Percentiles rank a stretch among this genome's conserved stretches.
These are phyloP conservation scores for Geotria australis DNA, from an alignment of 2,797 vertebrate genomes.

Conservation along the genomic window DNA sequence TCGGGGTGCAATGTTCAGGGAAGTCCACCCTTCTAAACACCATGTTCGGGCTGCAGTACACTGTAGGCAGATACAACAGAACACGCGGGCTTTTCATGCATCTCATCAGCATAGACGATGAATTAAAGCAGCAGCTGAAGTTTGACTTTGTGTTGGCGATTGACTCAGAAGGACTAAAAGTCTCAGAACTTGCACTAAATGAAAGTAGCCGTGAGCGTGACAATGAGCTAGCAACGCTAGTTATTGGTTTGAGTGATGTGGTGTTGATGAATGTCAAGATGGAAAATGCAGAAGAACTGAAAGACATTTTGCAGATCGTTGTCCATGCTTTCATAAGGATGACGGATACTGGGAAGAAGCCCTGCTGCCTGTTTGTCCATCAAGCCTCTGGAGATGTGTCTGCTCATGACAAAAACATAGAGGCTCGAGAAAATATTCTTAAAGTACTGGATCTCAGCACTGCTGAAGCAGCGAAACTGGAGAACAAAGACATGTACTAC, in stretches of 20 bases:
- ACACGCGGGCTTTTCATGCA: background rate
- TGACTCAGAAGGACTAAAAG: background rate
- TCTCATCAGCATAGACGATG: background rate
- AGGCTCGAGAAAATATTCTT: background rate
- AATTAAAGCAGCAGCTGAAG: background rate
- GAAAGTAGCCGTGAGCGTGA: too few relatives aligned
- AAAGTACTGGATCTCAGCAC: background rate
- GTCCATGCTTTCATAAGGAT: background rate
- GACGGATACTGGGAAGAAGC: background rate
- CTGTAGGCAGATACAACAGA: conserved; percentile 5
- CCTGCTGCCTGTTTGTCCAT: background rate
- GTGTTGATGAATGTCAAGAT: background rate
- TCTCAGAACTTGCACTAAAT: too few relatives aligned
- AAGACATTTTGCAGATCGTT: background rate
- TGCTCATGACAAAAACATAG: background rate
- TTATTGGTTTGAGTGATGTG: background rate
- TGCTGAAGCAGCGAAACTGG: background rate
- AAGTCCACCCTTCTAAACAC: conserved; percentile 4
- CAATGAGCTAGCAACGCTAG: too few relatives aligned
- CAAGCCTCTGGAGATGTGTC: background rate
- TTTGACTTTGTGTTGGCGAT: background rate
- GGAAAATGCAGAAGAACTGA: background rate
- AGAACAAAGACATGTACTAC: background rate
- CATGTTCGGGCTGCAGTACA: conserved; percentile 2
- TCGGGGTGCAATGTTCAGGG: conserved; percentile 2